Conservation (phyloP, 2,888 invertebrate species). For the Chloroclystis v-ata region DNA sequence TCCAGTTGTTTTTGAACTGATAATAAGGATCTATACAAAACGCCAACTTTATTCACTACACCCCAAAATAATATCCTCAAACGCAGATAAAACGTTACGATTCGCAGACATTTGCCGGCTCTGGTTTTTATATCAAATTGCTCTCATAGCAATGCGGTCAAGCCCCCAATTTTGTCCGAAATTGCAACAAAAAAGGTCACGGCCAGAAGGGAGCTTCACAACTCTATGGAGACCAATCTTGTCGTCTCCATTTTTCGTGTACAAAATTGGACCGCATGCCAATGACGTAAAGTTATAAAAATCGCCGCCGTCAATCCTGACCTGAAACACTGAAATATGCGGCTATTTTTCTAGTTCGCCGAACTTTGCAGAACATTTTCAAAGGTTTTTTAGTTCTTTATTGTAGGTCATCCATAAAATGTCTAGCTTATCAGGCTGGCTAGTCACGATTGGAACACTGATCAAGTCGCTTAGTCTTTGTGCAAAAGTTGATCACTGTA, state of each 20-base stretch:
- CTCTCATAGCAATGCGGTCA: slow-evolving; percentile 1
- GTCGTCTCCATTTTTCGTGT: background rate
- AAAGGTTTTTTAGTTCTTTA: slow-evolving; percentile 5
- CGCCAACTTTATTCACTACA: too few relatives aligned
- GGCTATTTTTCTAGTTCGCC: slow-evolving; percentile 6
- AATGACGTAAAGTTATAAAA: slow-evolving; percentile 9
- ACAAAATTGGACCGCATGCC: slow-evolving; percentile 5
- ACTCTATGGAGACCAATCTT: background rate
- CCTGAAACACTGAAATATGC: slow-evolving; percentile 16
- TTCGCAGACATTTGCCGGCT: background rate
- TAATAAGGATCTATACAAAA: too few relatives aligned
- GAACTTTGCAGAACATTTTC: slow-evolving; percentile 6
- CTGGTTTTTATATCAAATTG: slow-evolving; percentile 7
- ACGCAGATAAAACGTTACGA: background rate
- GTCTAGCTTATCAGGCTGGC: slow-evolving; percentile 15
- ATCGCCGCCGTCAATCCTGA: slow-evolving; percentile 10
- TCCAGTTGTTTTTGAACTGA: too few relatives aligned
- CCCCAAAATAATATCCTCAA: too few relatives aligned
- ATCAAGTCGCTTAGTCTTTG: slow-evolving; percentile 1
- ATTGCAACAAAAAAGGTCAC: slow-evolving; percentile 16
- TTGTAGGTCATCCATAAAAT: slow-evolving; percentile 11
- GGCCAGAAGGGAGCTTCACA: background rate
- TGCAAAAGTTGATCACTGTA: too few relatives aligned
- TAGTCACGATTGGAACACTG: slow-evolving; percentile 21
- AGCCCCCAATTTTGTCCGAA: slow-evolving; percentile 5